Percentiles rank a stretch among this genome's conserved stretches.
Conservation (phyloP, 2,113 vertebrate genomes). For the Emydura subglobosa region DNA sequence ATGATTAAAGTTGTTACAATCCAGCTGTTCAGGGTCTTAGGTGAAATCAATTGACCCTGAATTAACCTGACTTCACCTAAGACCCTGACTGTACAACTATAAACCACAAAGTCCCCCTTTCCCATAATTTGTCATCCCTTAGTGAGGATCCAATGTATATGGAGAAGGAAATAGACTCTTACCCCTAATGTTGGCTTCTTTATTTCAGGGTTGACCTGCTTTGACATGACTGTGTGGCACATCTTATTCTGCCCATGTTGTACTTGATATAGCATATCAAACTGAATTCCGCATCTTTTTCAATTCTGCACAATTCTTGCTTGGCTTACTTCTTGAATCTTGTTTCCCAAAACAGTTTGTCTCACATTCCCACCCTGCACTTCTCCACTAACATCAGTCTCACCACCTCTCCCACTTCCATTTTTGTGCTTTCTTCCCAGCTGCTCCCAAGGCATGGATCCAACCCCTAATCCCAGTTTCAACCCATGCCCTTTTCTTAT, state of each 20-base stretch:
- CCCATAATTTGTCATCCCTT: background rate
- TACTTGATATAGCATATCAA: background rate
- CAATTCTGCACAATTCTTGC: background rate
- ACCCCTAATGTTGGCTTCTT: background rate
- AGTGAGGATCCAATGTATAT: background rate
- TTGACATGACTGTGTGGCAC: background rate
- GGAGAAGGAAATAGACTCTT: background rate
- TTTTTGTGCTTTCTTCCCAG: background rate
- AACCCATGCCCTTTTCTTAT: background rate
- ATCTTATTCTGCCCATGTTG: background rate
- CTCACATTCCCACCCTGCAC: background rate
- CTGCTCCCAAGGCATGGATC: background rate
- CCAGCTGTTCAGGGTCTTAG: background rate
- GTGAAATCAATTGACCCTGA: background rate
- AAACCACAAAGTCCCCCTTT: background rate
- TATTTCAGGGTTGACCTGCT: background rate
- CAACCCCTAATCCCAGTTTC: background rate
- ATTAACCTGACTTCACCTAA: background rate
- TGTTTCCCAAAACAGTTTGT: background rate
- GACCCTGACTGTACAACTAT: background rate
- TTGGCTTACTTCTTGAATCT: background rate
- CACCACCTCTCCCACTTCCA: background rate
- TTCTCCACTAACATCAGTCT: background rate
- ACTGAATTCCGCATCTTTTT: background rate
- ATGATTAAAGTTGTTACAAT: background rate